These are phyloP conservation scores for Smittia aterrima DNA, from an alignment of 2,888 invertebrate species.

Conservation along the genomic window DNA sequence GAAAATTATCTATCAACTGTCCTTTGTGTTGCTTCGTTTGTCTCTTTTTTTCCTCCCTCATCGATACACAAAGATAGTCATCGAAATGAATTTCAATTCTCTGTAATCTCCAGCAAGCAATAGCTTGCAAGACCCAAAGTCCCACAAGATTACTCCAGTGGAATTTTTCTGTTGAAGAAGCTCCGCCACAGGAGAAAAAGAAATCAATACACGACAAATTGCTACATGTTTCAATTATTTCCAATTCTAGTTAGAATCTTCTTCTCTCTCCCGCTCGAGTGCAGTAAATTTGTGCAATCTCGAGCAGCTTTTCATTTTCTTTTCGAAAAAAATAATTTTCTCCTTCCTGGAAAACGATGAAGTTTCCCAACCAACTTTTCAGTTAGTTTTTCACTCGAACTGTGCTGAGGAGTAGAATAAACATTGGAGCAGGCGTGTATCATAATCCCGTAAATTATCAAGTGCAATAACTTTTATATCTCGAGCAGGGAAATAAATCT, in stretches of 20 bases:
- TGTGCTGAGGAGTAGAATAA: not conserved
- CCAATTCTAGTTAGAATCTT: not conserved
- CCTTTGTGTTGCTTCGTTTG: not conserved
- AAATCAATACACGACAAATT: slow-evolving; percentile 32
- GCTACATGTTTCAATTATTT: slow-evolving; percentile 34
- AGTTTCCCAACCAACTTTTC: not conserved
- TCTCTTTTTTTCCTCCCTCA: not conserved
- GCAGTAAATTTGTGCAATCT: slow-evolving; percentile 7
- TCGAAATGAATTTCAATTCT: not conserved
- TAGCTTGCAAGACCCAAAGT: not conserved
- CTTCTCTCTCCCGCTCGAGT: not conserved
- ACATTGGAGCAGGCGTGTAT: slow-evolving; percentile 26
- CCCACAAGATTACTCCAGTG: not conserved
- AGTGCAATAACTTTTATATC: slow-evolving; percentile 25
- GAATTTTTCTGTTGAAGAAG: not conserved
- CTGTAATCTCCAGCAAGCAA: not conserved
- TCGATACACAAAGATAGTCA: not conserved
- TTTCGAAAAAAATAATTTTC: slow-evolving; percentile 2
- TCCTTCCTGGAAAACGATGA: not conserved
- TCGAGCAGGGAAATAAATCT: not conserved
- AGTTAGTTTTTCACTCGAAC: not conserved
- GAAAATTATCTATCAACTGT: not conserved
- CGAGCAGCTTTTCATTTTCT: not conserved
- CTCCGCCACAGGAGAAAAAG: not conserved
- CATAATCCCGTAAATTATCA: slow-evolving; percentile 37